Evolutionary conservation across 2,888 invertebrate genomes (phyloP), one percentile per base, ranked within the genome.

Genomic region (Agonopterix subpropinquella): DNA sequence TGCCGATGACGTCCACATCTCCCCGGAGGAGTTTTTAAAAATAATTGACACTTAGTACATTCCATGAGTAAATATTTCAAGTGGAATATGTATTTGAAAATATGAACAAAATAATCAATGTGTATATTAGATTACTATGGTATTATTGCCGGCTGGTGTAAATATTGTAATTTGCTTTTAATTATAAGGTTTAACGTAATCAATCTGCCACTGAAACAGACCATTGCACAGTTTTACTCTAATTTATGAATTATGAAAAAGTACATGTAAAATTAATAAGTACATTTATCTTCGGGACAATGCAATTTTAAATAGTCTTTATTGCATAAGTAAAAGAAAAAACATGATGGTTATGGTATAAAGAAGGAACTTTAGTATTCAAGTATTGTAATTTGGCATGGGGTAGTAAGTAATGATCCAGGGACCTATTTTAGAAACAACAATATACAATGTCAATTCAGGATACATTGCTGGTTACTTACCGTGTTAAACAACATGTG

Each of bases 121-220:
- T 81, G 80, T 80, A 80, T 73, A 78, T 73, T 76, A 77, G 73
- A 72, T 62, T 73, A 73, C 67, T 56, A 62, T 67, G 59, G 65
- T 71, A 67, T 74, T 67, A 65, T 65, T 64, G 70, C 71, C 74
- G 69, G 77, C 75, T 67, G 71, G 61, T 88, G 87, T 88, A 88
- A 81, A 88, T 88, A 88, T 77, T 84, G 80, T 86, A 86, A 79
- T 81, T 83, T 75, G 85, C 85, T 87, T 87, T 72, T 80, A 78
- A 77, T 74, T 72, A 46, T 77, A 80, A 81, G 73, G 67, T 69
- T 57, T 82, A 77, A 77, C 63, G 61, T 73, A 77, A 74, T 28
- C 7, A 28, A 28, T 69, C 76, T 72, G 78, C 73, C 87, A 86
- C 85, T 88, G 86, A 83, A 88, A 88, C 87, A 77, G 82, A 72